Conservation (phyloP, 2,797 vertebrate species). For the Melanogrammus aeglefinus region DNA sequence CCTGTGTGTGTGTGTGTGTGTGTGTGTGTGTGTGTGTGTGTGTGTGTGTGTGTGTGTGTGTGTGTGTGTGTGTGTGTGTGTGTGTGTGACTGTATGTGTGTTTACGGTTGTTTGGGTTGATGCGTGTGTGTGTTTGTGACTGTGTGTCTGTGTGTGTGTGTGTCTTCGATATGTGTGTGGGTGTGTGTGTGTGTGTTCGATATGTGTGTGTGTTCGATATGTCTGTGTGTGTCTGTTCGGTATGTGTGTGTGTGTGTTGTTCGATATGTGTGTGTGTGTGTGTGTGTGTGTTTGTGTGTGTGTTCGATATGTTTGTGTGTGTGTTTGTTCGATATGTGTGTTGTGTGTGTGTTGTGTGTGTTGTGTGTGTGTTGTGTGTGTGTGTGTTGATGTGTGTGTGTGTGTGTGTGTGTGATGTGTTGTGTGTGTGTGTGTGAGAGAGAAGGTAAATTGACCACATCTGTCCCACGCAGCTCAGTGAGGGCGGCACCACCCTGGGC, state of each 20-base stretch:
- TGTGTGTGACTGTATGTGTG: too few relatives aligned
- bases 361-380: too few relatives aligned
- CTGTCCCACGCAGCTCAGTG: conserved; percentile 14
- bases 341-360: neutral
- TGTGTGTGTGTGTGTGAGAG: neutral
- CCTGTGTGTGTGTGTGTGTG: neutral
- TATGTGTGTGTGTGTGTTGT: too few relatives aligned
- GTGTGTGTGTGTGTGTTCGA: neutral
- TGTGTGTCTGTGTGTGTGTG: too few relatives aligned
- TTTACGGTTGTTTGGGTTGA: too few relatives aligned
- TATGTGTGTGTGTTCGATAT: neutral
- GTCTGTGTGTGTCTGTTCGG: too few relatives aligned
- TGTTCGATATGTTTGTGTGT: neutral
- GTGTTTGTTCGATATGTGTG: too few relatives aligned
- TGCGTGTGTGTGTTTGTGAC: too few relatives aligned
- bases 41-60: too few relatives aligned
- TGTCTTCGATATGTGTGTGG: neutral
- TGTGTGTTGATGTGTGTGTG: neutral
- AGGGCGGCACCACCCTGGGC: conserved; percentile 5
- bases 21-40: too few relatives aligned
- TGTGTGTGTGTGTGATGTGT: neutral
- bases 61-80: neutral
- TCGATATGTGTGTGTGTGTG: too few relatives aligned
- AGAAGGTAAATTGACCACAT: neutral
- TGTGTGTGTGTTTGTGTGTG: neutral